Percentiles rank a stretch among this genome's conserved stretches.
Conservation (phyloP, 2,113 vertebrate genomes). For the Campylomormyrus tamandua region DNA sequence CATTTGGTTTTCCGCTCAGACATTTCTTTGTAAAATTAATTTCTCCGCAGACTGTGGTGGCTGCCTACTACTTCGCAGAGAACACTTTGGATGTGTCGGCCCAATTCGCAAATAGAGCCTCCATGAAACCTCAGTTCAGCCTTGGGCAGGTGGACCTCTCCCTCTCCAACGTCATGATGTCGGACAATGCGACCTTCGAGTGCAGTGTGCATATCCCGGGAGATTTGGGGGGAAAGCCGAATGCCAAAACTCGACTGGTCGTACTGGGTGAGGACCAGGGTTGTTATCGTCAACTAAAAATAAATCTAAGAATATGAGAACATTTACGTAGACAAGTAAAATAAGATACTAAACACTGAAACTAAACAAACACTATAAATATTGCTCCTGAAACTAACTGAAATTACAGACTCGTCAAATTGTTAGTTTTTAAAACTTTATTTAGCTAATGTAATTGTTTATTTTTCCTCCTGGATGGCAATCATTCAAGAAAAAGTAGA, state of each 20-base stretch:
- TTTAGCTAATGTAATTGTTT: background rate
- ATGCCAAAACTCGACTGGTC: conserved; percentile 47
- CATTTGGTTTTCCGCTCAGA: background rate
- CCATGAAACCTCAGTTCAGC: background rate
- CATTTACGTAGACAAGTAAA: background rate
- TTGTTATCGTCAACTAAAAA: background rate
- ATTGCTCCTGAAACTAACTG: background rate
- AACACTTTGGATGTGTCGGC: conserved; percentile 10
- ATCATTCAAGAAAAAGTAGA: background rate
- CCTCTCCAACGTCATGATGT: conserved; percentile 56
- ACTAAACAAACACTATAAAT: background rate
- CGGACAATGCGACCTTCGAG: conserved; percentile 66
- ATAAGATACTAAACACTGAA: background rate
- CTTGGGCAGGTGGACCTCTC: conserved; percentile 45
- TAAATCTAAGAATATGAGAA: background rate
- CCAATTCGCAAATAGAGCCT: conserved; percentile 50
- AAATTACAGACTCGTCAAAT: background rate
- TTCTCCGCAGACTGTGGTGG: conserved; percentile 48
- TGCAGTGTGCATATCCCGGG: conserved; percentile 56
- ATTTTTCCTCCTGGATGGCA: background rate
- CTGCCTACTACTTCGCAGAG: conserved; percentile 30
- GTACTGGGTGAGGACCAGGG: conserved; percentile 71
- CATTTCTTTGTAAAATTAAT: background rate
- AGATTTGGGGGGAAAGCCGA: conserved; percentile 40
- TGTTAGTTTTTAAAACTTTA: background rate